phyloP scores from a whole-genome alignment of 2,113 vertebrate species.

The Gnathonemus echidnorhynchus region DNA sequence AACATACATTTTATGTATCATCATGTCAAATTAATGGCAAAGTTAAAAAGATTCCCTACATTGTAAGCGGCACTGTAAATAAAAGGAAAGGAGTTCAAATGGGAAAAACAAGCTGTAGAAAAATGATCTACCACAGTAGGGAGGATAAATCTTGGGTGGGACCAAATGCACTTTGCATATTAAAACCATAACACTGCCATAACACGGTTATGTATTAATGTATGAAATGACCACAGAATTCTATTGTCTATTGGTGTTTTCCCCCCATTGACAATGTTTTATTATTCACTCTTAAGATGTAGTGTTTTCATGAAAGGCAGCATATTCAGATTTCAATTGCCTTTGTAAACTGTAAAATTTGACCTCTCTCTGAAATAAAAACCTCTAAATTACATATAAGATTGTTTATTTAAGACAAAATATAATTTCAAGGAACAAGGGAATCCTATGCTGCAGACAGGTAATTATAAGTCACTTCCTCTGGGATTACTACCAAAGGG shows the following conservation, averaged over 20 bases:
- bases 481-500: conserved; percentile 32
- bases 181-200: neutral
- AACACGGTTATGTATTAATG: neutral
- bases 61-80: neutral
- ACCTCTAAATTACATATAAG: neutral
- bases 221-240: neutral
- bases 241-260: neutral
- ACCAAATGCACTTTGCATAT: neutral
- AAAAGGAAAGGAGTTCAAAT: neutral
- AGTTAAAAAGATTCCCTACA: neutral
- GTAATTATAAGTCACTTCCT: conserved; percentile 41
- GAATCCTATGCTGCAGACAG: conserved; percentile 34
- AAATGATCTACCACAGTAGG: neutral
- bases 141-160: neutral
- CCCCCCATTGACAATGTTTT: neutral
- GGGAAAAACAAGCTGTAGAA: neutral
- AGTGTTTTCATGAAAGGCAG: neutral
- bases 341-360: neutral
- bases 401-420: neutral
- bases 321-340: neutral
- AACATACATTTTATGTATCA: neutral
- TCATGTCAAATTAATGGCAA: neutral
- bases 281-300: neutral
- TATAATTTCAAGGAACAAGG: conserved; percentile 2
- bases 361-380: neutral